Conservation (phyloP, 2,113 vertebrate species). For the Phalacrocorax brasilianus region DNA sequence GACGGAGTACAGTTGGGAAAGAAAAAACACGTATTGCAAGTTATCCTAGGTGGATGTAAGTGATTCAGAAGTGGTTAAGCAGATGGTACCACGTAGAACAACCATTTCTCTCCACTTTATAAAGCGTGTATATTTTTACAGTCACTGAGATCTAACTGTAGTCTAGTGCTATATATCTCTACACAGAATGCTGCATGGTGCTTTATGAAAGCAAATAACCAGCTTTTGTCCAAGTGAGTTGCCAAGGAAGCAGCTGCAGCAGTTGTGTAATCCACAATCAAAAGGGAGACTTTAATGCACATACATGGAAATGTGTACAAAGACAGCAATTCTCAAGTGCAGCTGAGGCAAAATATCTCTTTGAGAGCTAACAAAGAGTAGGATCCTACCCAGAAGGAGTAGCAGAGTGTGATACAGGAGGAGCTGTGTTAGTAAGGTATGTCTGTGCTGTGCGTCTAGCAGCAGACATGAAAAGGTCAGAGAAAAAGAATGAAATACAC, state of each 20-base stretch:
- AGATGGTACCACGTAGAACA: background rate
- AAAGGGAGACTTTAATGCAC: slow-evolving; percentile 2
- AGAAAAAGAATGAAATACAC: background rate
- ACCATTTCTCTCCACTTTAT: background rate
- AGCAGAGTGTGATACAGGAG: background rate
- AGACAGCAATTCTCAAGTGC: background rate
- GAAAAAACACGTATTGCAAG: background rate
- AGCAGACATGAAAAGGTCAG: background rate
- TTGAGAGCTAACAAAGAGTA: background rate
- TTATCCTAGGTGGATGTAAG: background rate
- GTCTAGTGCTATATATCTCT: background rate
- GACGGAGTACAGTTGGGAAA: background rate
- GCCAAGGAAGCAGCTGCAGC: background rate
- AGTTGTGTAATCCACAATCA: background rate
- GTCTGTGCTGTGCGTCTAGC: background rate
- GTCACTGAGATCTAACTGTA: background rate
- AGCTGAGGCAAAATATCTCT: background rate
- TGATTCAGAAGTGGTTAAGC: slow-evolving; percentile 10
- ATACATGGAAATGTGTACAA: background rate
- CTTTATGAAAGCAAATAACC: background rate
- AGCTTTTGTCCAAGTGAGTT: background rate
- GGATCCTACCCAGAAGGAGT: background rate
- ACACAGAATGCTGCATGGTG: background rate
- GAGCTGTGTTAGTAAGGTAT: background rate
- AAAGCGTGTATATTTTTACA: background rate